These are phyloP conservation scores for Erebia ligea DNA, from an alignment of 2,888 invertebrate genomes.

Conservation along the genomic window DNA sequence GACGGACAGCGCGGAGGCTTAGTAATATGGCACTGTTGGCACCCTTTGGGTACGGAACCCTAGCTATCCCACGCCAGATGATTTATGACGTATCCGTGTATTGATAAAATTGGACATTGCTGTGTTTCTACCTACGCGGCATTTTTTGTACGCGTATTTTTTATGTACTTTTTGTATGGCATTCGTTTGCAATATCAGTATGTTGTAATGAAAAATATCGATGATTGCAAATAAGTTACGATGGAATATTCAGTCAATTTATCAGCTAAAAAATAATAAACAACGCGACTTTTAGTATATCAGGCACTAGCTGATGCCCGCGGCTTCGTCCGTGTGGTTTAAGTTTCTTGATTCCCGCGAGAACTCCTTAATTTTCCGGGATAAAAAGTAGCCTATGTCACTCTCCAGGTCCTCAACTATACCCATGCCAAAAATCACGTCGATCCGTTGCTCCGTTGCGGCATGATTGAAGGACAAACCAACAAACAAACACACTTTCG, in stretches of 20 bases:
- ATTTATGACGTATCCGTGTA: constrained; percentile 39
- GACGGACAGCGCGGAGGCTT: too few species aligned
- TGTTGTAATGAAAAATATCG: constrained; percentile 11
- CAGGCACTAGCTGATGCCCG: neutral
- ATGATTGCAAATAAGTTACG: constrained; percentile 19
- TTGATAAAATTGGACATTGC: constrained; percentile 38
- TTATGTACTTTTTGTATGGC: constrained; percentile 8
- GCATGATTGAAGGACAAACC: too few species aligned
- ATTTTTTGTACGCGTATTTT: constrained; percentile 30
- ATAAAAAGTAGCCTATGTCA: too few species aligned
- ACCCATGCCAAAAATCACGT: too few species aligned
- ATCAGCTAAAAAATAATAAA: neutral
- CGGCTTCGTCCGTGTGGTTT: too few species aligned
- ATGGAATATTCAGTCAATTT: constrained; percentile 12
- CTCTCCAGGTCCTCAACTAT: too few species aligned
- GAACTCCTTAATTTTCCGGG: too few species aligned
- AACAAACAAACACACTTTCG: too few species aligned
- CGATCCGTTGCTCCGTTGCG: too few species aligned
- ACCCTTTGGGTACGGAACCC: too few species aligned
- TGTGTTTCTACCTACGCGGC: constrained; percentile 29
- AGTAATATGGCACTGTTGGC: too few species aligned
- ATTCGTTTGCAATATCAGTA: constrained; percentile 5
- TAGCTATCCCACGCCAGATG: constrained; percentile 37
- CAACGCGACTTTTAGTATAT: neutral
- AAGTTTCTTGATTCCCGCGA: too few species aligned